Conservation (phyloP, 2,797 vertebrate species). For the Echeneis naucrates region DNA sequence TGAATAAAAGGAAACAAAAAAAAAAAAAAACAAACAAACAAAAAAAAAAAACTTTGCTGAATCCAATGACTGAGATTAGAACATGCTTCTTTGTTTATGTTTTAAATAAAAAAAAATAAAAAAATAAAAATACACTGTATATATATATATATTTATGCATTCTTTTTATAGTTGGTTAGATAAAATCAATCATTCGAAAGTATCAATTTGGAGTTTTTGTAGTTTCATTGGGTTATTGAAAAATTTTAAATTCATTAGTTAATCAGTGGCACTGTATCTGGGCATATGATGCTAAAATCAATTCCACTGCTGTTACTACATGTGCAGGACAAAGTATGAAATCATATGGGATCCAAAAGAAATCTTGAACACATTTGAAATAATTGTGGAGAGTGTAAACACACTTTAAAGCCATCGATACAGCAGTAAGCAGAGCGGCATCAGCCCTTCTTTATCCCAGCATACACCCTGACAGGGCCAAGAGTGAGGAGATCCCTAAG, state of each 20-base stretch:
- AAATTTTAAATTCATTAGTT: not conserved
- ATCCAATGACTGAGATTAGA: not conserved
- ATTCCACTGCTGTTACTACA: not conserved
- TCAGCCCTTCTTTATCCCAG: conserved; percentile 40
- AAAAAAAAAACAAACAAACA: not conserved
- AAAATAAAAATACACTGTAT: no score
- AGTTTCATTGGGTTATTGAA: not conserved
- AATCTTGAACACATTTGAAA: conserved; percentile 17
- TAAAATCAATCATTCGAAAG: not conserved
- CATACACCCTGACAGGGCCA: conserved; percentile 44
- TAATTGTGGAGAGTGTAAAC: not conserved
- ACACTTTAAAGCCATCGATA: not conserved
- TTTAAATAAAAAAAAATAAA: no score
- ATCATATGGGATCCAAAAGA: not conserved
- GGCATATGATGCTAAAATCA: not conserved
- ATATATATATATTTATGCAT: not conserved
- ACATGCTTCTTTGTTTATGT: not conserved
- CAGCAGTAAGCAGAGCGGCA: conserved; percentile 15
- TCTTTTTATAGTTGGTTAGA: not conserved
- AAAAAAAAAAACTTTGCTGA: not conserved
- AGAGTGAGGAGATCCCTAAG: conserved; percentile 44
- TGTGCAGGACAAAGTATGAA: conserved; percentile 4
- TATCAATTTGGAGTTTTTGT: not conserved
- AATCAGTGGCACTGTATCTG: not conserved
- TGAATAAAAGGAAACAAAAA: no score